Conservation (phyloP, 2,113 vertebrate genomes). For the Myotis lucifugus region DNA sequence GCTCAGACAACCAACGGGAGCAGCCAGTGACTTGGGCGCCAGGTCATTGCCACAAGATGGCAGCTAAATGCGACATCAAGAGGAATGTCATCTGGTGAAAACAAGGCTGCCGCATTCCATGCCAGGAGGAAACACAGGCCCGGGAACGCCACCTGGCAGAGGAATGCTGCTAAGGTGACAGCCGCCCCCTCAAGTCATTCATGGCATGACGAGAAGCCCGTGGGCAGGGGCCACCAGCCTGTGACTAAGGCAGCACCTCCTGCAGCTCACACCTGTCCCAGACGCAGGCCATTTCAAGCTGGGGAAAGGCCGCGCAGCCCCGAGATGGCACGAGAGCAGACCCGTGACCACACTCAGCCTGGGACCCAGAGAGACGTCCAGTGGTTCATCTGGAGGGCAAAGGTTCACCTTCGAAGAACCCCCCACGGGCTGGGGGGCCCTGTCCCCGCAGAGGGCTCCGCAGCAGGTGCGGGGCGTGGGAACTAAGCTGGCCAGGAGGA, state of each 20-base stretch:
- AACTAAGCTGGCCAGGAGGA: neutral
- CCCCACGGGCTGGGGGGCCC: neutral
- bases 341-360: neutral
- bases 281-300: neutral
- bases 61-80: neutral
- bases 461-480: neutral
- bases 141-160: neutral
- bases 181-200: neutral
- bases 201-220: neutral
- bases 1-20: neutral
- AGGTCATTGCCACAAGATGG: neutral
- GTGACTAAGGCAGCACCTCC: neutral
- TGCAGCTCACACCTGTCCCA: neutral
- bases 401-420: neutral
- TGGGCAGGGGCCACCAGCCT: neutral
- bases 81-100: neutral
- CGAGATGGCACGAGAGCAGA: neutral
- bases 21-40: neutral
- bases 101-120: neutral
- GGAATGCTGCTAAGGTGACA: neutral
- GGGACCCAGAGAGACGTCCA: neutral
- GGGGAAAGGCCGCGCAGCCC: neutral
- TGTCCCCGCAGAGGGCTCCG: neutral
- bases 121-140: neutral
- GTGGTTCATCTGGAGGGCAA: neutral